A percentile compares a stretch with the other conserved stretches of the same genome.
Conservation (phyloP, 2,797 vertebrate species). For the Scolopax bukidnonensis region DNA sequence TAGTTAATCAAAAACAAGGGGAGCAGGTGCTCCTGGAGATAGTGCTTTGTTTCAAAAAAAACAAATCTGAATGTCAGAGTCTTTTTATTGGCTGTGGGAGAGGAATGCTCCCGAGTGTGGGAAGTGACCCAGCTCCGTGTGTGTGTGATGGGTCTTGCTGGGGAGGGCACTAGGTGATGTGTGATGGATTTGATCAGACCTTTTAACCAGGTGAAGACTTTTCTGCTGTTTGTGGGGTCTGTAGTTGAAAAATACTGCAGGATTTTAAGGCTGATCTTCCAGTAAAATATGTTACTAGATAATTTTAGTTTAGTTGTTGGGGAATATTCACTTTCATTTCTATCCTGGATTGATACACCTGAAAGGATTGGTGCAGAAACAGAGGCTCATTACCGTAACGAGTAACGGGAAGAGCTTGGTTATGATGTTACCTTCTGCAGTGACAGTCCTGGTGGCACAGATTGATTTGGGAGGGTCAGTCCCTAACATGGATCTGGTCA, state of each 20-base stretch:
- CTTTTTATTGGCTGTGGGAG: neutral
- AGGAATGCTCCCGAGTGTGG: neutral
- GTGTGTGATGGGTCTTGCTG: neutral
- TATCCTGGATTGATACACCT: neutral
- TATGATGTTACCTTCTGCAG: neutral
- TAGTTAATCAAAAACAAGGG: neutral
- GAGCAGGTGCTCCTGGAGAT: neutral
- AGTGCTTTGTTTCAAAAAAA: neutral
- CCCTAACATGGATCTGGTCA: neutral
- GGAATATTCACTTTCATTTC: neutral
- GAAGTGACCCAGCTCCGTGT: neutral
- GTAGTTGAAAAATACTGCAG: neutral
- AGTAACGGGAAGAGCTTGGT: neutral
- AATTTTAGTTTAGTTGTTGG: too few relatives aligned
- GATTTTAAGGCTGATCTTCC: neutral
- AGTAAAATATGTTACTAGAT: neutral
- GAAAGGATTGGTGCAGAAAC: accelerated
- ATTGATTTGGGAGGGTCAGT: neutral
- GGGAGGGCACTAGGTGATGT: neutral
- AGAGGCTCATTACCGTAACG: neutral
- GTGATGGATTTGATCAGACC: neutral
- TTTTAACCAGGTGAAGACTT: neutral
- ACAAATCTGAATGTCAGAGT: neutral
- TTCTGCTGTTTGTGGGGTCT: neutral
- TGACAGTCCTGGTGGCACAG: neutral